Evolutionary conservation across 23 tunicate genomes (phyloP).

Genomic region (Oikopleura albicans): DNA sequence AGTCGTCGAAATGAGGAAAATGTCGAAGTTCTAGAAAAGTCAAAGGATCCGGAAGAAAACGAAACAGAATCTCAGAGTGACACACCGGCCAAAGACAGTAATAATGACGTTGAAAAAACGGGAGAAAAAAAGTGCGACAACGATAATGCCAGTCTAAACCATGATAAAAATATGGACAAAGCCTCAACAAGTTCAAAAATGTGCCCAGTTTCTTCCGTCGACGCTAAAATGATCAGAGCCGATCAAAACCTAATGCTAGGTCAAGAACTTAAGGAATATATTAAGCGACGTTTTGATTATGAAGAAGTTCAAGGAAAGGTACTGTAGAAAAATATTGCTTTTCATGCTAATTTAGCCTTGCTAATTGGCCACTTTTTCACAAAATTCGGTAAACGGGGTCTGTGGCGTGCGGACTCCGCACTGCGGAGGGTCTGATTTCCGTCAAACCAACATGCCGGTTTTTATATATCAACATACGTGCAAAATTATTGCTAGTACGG

Average conservation of each 20-base stretch:
- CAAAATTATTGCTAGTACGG: too few relatives aligned
- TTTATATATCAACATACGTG: too few relatives aligned
- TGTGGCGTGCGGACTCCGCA: too few relatives aligned
- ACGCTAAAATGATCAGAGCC: neutral
- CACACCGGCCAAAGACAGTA: neutral
- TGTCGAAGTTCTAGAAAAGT: too few relatives aligned
- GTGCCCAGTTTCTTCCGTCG: neutral
- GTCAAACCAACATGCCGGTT: too few relatives aligned
- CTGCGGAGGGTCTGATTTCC: too few relatives aligned
- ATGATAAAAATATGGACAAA: neutral
- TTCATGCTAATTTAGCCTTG: too few relatives aligned
- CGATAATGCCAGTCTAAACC: neutral
- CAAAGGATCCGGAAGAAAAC: neutral
- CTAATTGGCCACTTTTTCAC: too few relatives aligned
- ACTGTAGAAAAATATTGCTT: neutral
- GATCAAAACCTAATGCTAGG: neutral
- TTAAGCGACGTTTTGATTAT: neutral
- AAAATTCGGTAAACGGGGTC: too few relatives aligned
- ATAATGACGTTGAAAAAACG: neutral
- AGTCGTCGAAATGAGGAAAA: neutral
- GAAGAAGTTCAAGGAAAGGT: constrained; percentile 6
- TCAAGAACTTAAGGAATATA: neutral
- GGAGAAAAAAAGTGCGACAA: neutral
- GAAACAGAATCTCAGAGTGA: neutral
- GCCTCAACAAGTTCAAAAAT: neutral